phyloP scores from a whole-genome alignment of 2,888 invertebrate species.

The Oeneis ivallda region DNA sequence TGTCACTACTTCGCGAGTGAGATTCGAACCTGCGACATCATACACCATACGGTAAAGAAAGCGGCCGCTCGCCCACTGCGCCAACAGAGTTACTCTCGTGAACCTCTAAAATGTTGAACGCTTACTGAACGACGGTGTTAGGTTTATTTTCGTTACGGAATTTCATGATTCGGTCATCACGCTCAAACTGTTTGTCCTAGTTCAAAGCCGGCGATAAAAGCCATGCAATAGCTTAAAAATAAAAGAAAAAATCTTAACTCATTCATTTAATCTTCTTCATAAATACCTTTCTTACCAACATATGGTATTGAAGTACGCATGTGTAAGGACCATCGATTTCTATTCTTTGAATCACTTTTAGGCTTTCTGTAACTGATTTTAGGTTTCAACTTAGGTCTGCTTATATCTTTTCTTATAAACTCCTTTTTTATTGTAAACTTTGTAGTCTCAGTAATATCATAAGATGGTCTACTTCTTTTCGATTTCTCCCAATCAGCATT shows the following conservation, averaged over 20 bases:
- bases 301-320: constrained; percentile 37
- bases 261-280: constrained; percentile 37
- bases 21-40: too few species aligned
- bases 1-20: too few species aligned
- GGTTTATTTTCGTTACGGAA: too few species aligned
- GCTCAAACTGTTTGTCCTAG: too few species aligned
- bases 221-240: too few species aligned
- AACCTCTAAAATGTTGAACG: too few species aligned
- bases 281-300: constrained; percentile 35
- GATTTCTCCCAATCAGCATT: background rate
- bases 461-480: constrained; percentile 8
- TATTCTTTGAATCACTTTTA: constrained; percentile 7
- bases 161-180: too few species aligned
- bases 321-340: background rate
- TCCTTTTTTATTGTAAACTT: background rate
- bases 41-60: too few species aligned
- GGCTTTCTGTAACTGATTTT: constrained; percentile 23
- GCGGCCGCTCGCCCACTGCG: too few species aligned
- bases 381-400: background rate
- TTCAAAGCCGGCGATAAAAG: too few species aligned
- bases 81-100: too few species aligned
- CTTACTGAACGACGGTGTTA: too few species aligned
- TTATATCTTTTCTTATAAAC: background rate
- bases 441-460: background rate
- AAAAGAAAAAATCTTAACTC: background rate